Evolutionary conservation across 2,888 invertebrate species (phyloP), one percentile per base, ranked within the genome.

Genomic region (Hipparchia semele): DNA sequence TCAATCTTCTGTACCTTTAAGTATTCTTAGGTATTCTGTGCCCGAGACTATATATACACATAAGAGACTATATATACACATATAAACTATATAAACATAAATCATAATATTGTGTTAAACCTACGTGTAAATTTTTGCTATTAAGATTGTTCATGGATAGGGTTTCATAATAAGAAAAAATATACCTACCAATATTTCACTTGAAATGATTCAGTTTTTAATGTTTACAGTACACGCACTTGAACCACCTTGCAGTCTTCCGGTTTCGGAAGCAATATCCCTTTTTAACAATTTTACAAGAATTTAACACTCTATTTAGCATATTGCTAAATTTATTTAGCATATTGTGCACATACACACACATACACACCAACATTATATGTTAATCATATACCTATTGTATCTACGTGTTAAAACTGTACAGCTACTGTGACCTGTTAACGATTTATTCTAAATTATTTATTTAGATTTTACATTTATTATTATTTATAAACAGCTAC

Each of bases 221-320:
- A 51, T 51, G 12, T 23, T 3, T 1, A 8, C 9, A 3, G 23
- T 65, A 12, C 65, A 65, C 65, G 53, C 65, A 65, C 53, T 65
- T 65, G 65, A 65, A 53, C 65, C 49, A 9, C n/a, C 64, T 13
- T 23, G 51, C 12, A 62, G 7, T 49, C 51, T 33, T 65, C 65
- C 65, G 65, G 65, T 53, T 65, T 65, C 65, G 65, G 12, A 65
- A 65, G 13, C 33, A 5, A 53, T 23, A 51, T 64, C 13, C 65
- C 65, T 51, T 65, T 51, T 53, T 13, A 64, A 65, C 53, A 6
- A 9, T 33, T 33, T 23, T 23, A 64, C 62, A 64, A 49, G 13
- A 64, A 49, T 64, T 64, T 53, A 6, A 65, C 51, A 65, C 23
- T 64, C 49, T 64, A 64, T 51, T 64, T 64, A 23, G 53, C 65